These are phyloP conservation scores for Stomorhina lunata DNA, from an alignment of 2,888 invertebrate genomes.

Conservation along the genomic window DNA sequence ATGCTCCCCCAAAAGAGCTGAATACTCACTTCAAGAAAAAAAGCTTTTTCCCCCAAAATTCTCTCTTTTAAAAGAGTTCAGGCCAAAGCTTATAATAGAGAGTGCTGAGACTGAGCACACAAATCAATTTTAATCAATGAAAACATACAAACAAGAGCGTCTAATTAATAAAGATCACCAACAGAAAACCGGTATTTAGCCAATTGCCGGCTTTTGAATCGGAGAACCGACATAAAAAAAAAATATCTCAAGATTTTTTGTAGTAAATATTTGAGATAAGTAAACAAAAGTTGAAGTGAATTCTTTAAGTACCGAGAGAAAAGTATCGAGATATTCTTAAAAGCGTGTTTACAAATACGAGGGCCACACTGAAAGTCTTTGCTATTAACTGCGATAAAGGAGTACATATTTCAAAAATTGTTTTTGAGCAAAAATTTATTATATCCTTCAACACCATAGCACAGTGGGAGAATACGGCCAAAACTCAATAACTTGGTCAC, in stretches of 20 bases:
- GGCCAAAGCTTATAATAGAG: too few species aligned
- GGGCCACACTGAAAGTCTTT: background rate
- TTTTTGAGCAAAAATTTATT: too few species aligned
- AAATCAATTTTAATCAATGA: constrained; percentile 41
- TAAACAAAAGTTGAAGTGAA: background rate
- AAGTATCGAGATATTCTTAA: background rate
- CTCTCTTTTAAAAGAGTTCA: too few species aligned
- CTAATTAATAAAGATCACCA: background rate
- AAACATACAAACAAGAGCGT: constrained; percentile 16
- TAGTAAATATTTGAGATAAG: background rate
- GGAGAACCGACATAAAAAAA: too few species aligned
- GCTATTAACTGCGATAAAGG: too few species aligned
- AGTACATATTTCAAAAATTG: background rate
- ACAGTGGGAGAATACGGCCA: too few species aligned
- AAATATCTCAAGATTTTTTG: background rate
- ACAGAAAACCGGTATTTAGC: constrained; percentile 40
- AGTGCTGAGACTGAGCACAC: too few species aligned
- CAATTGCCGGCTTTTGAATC: constrained; percentile 27
- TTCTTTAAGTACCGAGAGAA: background rate
- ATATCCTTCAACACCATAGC: too few species aligned
- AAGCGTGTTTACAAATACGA: background rate
- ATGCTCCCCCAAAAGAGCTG: background rate
- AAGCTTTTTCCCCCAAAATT: background rate
- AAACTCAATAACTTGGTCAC: too few species aligned
- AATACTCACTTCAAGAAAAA: background rate